A percentile compares a stretch with the other conserved stretches of the same genome.
Conservation (phyloP, 2,797 vertebrate species). For the Nannoperca obscura region DNA sequence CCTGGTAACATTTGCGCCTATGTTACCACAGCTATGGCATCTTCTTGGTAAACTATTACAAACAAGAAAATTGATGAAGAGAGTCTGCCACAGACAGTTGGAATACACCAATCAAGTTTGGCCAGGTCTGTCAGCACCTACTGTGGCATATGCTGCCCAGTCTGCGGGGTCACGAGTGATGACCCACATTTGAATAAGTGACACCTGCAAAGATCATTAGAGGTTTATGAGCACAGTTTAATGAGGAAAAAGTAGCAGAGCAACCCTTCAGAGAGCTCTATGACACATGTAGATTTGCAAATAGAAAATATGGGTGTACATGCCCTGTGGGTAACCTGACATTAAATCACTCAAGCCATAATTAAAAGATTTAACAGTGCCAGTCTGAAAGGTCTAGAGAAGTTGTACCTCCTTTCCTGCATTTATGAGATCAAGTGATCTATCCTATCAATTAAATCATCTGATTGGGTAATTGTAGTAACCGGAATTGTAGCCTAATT, state of each 20-base stretch:
- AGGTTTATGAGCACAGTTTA: constrained; percentile 12
- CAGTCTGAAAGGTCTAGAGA: constrained; percentile 13
- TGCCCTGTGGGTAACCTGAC: constrained; percentile 40
- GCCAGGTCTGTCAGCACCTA: constrained; percentile 8
- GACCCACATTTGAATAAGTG: constrained; percentile 54
- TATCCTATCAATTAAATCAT: constrained; percentile 13
- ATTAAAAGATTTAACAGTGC: constrained; percentile 24
- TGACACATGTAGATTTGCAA: constrained; percentile 14
- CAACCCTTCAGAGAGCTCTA: constrained; percentile 14
- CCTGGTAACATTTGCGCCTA: constrained; percentile 42
- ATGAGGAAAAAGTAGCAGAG: constrained; percentile 31
- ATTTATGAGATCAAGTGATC: constrained; percentile 23
- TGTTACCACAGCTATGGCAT: constrained; percentile 35
- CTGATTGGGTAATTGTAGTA: not conserved
- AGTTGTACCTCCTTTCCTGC: not conserved
- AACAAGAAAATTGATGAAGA: not conserved
- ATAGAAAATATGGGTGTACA: constrained; percentile 11
- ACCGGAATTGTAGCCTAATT: not conserved
- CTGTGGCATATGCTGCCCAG: constrained; percentile 48
- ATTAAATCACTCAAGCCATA: constrained; percentile 17
- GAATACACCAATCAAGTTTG: constrained; percentile 6
- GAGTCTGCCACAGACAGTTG: not conserved
- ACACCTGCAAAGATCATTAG: constrained; percentile 47
- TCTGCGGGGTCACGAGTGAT: constrained; percentile 43
- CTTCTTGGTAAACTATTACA: not conserved